Evolutionary conservation across 2,888 invertebrate genomes (phyloP).

Genomic region (Drosophila fungiperda): DNA sequence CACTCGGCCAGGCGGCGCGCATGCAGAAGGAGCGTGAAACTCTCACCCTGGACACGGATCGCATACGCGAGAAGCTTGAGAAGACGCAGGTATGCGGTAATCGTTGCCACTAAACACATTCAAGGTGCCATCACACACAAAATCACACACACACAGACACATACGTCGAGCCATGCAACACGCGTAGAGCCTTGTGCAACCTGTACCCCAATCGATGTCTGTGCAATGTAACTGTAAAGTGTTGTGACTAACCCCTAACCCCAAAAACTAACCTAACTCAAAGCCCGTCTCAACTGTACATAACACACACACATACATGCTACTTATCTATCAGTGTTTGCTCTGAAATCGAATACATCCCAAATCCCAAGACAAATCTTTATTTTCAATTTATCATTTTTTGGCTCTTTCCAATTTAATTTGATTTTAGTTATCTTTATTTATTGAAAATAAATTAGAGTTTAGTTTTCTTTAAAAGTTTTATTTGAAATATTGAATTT

Average conservation of each 20-base stretch:
- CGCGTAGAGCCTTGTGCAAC: constrained; percentile 47
- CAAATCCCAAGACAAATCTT: neutral
- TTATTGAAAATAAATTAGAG: neutral
- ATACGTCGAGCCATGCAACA: constrained; percentile 38
- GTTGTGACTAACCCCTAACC: constrained; percentile 52
- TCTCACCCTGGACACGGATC: constrained; percentile 92
- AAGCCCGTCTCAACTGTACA: constrained; percentile 39
- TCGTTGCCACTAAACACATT: constrained; percentile 18
- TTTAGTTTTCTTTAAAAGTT: neutral
- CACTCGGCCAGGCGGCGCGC: constrained; percentile 93
- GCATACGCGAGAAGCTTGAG: constrained; percentile 94
- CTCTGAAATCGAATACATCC: neutral
- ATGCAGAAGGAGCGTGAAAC: constrained; percentile 96
- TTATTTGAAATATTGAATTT: neutral
- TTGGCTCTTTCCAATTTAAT: neutral
- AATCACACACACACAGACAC: constrained; percentile 14
- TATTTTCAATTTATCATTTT: neutral
- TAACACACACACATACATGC: constrained; percentile 17
- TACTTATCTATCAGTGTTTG: constrained; percentile 7
- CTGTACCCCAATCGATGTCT: constrained; percentile 57
- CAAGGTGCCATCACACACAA: constrained; percentile 21
- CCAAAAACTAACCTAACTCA: constrained; percentile 5
- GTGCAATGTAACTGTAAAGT: constrained; percentile 63
- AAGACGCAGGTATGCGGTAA: constrained; percentile 90
- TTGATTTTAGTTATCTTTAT: neutral